These are phyloP conservation scores for Triplophysa rosa DNA, from an alignment of 2,113 vertebrate genomes.

Conservation along the genomic window DNA sequence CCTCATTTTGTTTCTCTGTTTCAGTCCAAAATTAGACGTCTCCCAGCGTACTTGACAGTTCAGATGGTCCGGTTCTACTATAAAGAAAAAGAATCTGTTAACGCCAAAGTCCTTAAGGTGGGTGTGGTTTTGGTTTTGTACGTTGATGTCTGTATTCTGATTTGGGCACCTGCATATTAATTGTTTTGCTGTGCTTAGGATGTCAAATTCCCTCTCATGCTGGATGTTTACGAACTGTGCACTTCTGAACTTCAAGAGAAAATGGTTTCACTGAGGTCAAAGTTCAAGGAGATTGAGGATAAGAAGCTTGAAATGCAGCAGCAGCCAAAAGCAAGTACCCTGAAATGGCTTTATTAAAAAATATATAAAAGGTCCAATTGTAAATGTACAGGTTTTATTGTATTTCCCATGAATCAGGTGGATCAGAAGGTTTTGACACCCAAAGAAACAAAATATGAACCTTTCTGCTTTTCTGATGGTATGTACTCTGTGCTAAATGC, in stretches of 20 bases:
- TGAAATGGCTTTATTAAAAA: not conserved
- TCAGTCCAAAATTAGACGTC: constrained; percentile 93
- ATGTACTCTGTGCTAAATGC: constrained; percentile 62
- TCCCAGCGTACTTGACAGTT: constrained; percentile 94
- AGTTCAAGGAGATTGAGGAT: constrained; percentile 96
- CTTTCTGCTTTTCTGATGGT: constrained; percentile 93
- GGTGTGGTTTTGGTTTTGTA: not conserved
- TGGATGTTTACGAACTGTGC: constrained; percentile 97
- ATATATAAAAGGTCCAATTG: not conserved
- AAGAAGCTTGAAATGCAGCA: constrained; percentile 88
- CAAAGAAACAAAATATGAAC: constrained; percentile 88
- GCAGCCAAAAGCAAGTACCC: constrained; percentile 76
- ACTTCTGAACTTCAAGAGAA: constrained; percentile 92
- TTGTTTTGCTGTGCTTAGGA: constrained; percentile 73
- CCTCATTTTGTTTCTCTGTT: constrained; percentile 26
- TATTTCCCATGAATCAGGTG: constrained; percentile 51
- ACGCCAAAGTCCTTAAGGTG: constrained; percentile 99
- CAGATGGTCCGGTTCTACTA: constrained; percentile 99
- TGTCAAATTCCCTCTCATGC: constrained; percentile 98
- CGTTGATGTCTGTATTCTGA: not conserved
- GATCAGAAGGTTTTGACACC: constrained; percentile 61
- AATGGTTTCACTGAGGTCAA: constrained; percentile 88
- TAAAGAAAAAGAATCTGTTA: constrained; percentile 99
- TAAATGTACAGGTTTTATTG: too few relatives aligned
- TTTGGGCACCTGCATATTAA: too few relatives aligned